Base-by-base conservation (phyloP, 2,113 vertebrate genomes). In the Acrocephalus arundinaceus region DNA sequence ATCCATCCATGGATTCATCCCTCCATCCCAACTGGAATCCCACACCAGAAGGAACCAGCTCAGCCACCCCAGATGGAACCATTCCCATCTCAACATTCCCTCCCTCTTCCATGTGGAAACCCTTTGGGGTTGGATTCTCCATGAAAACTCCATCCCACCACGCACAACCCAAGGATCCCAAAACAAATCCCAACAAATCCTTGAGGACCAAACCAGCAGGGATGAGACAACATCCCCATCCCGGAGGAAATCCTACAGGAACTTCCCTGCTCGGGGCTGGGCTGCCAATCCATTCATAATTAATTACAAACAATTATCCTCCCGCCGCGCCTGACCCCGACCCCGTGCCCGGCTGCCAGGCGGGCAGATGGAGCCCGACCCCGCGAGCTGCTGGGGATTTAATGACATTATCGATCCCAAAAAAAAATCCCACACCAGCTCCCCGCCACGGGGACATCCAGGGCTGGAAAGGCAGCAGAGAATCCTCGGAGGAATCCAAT, bases 171-270 rank as follows among this genome's bases (percentile, higher is more conserved):
- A 35, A n/a, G 5, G 19, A 54, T 24, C 51, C 83, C 62, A 41
- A 13, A 41, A 3, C 0, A 24, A 74, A 28, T 33, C 59, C 59
- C 74, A 16, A 15, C 57, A 19, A 49, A 57, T 13, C 16, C 33
- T 9, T 0, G 9, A 15, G 27, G 0, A 6, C 1, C 7, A 19
- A 45, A 65, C 0, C 3, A 75, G 48, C 66, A 43, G 22, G 10
- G 6, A 5, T 0, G 11, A 11, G 85, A 48, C 46, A 45, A 17
- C 45, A 15, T 18, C 54, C 24, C 82, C 89, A 54, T 2, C n/a
- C 43, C 30, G 10, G 0, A 0, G 3, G 65, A 73, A 54, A 37
- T 2, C 28, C 3, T 11, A 12, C 0, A 0, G 66, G 59, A 70
- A 31, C 4, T 3, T 43, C 71, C 70, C 25, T 15, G 46, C 5